Percentiles rank a stretch among this genome's conserved stretches.
Evolutionary conservation across 1,140 invertebrate genomes (phyloP).

Genomic region (Phthorimaea operculella): DNA sequence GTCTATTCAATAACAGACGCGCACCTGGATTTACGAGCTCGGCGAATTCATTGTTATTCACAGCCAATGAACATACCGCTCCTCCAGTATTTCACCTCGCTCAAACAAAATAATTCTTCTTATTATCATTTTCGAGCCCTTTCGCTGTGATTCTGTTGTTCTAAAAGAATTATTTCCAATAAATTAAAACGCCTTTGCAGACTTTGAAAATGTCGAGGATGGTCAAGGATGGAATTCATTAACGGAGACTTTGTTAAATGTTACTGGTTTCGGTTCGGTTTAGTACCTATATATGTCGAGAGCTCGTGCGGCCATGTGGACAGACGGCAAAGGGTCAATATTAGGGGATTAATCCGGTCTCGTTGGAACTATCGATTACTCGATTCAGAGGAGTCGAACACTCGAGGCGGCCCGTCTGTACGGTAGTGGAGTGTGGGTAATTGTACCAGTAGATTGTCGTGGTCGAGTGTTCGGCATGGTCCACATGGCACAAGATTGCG

Average conservation of each 20-base stretch:
- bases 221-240: too few relatives aligned
- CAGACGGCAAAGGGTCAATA: slow-evolving; percentile 8
- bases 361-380: slow-evolving; percentile 21
- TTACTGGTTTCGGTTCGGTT: too few relatives aligned
- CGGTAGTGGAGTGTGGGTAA: slow-evolving; percentile 34
- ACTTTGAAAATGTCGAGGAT: too few relatives aligned
- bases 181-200: too few relatives aligned
- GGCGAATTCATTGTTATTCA: slow-evolving; percentile 60
- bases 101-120: slow-evolving; percentile 15
- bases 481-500: slow-evolving; percentile 64
- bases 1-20: slow-evolving; percentile 47
- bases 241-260: too few relatives aligned
- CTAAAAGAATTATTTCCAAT: not conserved
- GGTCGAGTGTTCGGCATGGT: slow-evolving; percentile 59
- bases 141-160: not conserved
- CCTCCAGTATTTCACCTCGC: slow-evolving; percentile 8
- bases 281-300: too few relatives aligned
- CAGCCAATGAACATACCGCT: slow-evolving; percentile 45
- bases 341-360: slow-evolving; percentile 9
- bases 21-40: slow-evolving; percentile 54
- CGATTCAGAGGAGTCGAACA: slow-evolving; percentile 14
- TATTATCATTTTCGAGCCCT: slow-evolving; percentile 11
- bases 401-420: slow-evolving; percentile 12
- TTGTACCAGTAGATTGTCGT: slow-evolving; percentile 55
- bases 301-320: too few relatives aligned